phyloP scores from a whole-genome alignment of 2,888 invertebrate genomes.

The Piscicola geometra region DNA sequence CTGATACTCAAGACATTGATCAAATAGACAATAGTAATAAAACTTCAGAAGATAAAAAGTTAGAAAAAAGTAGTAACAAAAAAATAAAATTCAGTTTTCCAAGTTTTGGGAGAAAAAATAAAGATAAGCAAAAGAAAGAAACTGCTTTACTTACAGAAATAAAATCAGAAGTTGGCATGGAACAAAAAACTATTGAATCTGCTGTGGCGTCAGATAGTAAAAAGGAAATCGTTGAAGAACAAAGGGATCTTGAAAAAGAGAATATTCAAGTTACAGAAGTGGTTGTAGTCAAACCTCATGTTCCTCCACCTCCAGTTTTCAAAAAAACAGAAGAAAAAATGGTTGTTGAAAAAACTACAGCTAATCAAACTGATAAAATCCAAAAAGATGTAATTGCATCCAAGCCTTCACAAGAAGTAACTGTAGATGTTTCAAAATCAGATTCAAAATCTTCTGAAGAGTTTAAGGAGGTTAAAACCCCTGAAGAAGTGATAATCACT shows the following conservation, averaged over 20 bases:
- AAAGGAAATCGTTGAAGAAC: background rate
- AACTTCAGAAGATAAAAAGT: background rate
- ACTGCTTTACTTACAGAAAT: background rate
- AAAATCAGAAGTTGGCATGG: background rate
- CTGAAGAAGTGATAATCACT: background rate
- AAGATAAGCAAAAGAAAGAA: background rate
- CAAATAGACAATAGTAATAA: background rate
- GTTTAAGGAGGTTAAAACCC: too few species aligned
- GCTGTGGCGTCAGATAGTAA: background rate
- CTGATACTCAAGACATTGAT: conserved; percentile 6
- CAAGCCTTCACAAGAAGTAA: too few species aligned
- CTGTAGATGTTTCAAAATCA: too few species aligned
- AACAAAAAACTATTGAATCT: too few species aligned
- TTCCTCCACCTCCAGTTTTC: conserved; percentile 2
- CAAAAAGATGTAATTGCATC: too few species aligned
- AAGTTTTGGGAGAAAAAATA: background rate
- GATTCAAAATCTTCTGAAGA: too few species aligned
- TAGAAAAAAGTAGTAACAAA: background rate
- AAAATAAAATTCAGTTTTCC: conserved; percentile 10
- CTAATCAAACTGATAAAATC: background rate
- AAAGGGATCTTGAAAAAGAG: background rate
- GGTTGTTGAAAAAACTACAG: background rate
- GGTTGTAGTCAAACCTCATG: background rate
- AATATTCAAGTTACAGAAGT: background rate
- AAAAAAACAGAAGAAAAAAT: background rate